Conservation (phyloP, 2,888 invertebrate species). For the Microdon myrmicae region DNA sequence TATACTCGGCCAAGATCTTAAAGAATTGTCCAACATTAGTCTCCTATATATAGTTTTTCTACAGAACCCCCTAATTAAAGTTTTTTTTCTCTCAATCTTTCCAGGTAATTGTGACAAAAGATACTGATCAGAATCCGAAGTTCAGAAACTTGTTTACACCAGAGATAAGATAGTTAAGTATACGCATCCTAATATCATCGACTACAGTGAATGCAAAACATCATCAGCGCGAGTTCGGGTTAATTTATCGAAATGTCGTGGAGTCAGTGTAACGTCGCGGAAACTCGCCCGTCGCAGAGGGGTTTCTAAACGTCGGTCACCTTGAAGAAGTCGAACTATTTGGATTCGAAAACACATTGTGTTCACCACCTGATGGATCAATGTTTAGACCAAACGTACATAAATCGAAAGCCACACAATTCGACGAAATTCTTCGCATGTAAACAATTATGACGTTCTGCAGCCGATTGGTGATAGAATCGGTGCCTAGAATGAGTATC, state of each 20-base stretch:
- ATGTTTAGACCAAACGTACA: slow-evolving; percentile 44
- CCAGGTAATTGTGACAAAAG: too few species aligned
- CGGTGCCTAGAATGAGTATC: slow-evolving; percentile 55
- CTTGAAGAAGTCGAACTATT: not conserved
- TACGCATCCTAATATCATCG: too few species aligned
- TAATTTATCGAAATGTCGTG: slow-evolving; percentile 41
- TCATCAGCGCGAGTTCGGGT: too few species aligned
- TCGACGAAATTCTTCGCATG: slow-evolving; percentile 28
- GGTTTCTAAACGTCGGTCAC: not conserved
- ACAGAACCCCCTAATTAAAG: too few species aligned
- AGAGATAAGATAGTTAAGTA: too few species aligned
- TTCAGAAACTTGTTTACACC: too few species aligned
- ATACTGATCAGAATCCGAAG: too few species aligned
- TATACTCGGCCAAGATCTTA: too few species aligned
- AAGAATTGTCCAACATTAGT: too few species aligned
- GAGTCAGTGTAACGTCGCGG: slow-evolving; percentile 44
- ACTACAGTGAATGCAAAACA: too few species aligned
- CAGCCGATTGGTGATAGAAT: slow-evolving; percentile 54
- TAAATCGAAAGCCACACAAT: slow-evolving; percentile 48
- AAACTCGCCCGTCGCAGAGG: slow-evolving; percentile 16
- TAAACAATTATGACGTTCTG: slow-evolving; percentile 56
- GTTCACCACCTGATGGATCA: slow-evolving; percentile 52
- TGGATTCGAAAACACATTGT: slow-evolving; percentile 14
- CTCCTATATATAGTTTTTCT: too few species aligned
- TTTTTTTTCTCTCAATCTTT: too few species aligned